Conservation (phyloP, 2,888 invertebrate species). For the Stegana nigrithorax region DNA sequence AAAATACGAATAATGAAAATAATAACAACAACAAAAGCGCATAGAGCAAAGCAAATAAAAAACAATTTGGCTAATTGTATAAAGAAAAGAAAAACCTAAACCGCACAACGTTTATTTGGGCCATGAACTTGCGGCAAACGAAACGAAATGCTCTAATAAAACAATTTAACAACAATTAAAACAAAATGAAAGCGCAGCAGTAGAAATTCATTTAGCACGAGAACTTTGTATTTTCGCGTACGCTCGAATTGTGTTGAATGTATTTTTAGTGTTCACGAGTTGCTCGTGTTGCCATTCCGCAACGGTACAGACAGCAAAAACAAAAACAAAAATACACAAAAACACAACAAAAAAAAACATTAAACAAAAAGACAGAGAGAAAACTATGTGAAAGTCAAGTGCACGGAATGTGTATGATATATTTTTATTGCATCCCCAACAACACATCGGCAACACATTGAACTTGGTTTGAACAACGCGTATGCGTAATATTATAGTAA, state of each 20-base stretch:
- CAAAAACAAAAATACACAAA: not conserved
- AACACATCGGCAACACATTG: no score
- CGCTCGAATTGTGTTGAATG: not conserved
- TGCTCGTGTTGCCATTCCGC: not conserved
- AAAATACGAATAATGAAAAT: not conserved
- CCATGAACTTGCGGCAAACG: slow-evolving; percentile 49
- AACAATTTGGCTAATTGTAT: slow-evolving; percentile 14
- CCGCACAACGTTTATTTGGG: slow-evolving; percentile 26
- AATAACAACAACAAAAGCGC: not conserved
- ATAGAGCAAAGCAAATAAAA: not conserved
- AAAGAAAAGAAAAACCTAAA: not conserved
- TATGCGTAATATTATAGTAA: no score
- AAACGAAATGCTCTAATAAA: not conserved
- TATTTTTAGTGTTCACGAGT: slow-evolving; percentile 9
- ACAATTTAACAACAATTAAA: slow-evolving; percentile 7
- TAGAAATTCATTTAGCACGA: no score
- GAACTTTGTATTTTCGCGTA: no score
- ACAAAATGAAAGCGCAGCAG: not conserved
- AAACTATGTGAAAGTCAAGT: no score
- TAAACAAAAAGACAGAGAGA: not conserved
- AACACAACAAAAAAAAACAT: not conserved
- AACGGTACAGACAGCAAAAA: not conserved
- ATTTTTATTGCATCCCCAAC: no score
- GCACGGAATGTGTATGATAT: no score
- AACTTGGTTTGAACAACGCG: no score